Evolutionary conservation across 2,888 invertebrate species (phyloP).

Genomic region (Nipponacmea schrenckii): DNA sequence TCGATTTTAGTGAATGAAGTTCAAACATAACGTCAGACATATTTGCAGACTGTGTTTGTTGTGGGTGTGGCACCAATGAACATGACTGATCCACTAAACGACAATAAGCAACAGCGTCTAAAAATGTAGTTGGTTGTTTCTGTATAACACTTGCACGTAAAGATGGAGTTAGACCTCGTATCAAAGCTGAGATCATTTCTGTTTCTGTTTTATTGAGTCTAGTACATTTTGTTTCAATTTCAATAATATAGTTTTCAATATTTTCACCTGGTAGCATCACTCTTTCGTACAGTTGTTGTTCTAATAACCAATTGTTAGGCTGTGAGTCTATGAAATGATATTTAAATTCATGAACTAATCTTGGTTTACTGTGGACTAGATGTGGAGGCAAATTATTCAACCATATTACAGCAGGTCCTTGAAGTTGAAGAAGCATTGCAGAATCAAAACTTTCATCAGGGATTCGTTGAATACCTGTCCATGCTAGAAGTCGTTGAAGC

Average conservation of each 20-base stretch:
- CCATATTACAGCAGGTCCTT: constrained; percentile 9
- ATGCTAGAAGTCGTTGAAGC: constrained; percentile 8
- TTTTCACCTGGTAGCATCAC: neutral
- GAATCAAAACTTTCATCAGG: neutral
- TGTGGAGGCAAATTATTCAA: neutral
- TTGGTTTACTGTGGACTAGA: neutral
- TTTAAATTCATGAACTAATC: neutral
- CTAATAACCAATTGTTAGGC: neutral
- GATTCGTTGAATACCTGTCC: neutral
- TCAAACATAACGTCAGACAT: neutral
- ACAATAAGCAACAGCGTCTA: neutral
- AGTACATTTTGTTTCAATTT: constrained; percentile 5
- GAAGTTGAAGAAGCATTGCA: neutral
- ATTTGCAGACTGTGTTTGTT: neutral
- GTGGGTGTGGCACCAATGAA: neutral
- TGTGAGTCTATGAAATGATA: neutral
- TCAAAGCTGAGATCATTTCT: neutral
- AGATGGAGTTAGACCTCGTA: neutral
- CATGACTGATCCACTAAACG: neutral
- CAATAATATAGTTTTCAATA: constrained; percentile 7
- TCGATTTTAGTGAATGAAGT: too few species aligned
- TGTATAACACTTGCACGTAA: constrained; percentile 6
- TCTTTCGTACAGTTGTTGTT: neutral
- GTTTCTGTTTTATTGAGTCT: neutral
- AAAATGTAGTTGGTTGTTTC: neutral